phyloP scores from a whole-genome alignment of 2,888 invertebrate species.

The Diarsia brunnea region DNA sequence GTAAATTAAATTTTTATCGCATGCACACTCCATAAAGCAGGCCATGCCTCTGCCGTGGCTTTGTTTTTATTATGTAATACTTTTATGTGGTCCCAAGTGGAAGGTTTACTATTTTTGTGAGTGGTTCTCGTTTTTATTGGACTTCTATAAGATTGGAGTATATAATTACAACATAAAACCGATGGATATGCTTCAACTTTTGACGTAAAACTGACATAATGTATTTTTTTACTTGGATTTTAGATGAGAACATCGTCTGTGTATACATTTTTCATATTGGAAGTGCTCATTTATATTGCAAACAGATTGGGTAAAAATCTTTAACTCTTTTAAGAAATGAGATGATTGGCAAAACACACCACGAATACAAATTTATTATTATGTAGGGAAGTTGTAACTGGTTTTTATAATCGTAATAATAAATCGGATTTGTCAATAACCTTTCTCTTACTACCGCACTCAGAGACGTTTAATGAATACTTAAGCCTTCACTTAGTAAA shows the following conservation, averaged over 20 bases:
- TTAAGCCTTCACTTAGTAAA: too few relatives aligned
- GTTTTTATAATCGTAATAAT: not conserved
- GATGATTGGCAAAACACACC: not conserved
- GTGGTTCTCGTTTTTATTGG: constrained; percentile 38
- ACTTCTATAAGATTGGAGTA: constrained; percentile 25
- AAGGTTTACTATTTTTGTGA: constrained; percentile 40
- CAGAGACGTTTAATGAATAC: too few relatives aligned
- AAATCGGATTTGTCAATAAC: not conserved
- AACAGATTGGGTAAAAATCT: not conserved
- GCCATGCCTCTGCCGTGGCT: constrained; percentile 25
- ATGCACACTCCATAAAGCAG: constrained; percentile 72
- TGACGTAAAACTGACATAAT: not conserved
- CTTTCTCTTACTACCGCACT: not conserved
- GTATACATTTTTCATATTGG: not conserved
- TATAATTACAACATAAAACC: constrained; percentile 15
- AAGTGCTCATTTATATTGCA: not conserved
- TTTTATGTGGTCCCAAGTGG: constrained; percentile 45
- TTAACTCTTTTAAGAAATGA: not conserved
- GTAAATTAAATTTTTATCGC: constrained; percentile 75
- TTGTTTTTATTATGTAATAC: constrained; percentile 38
- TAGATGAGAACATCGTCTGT: not conserved
- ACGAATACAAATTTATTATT: too few relatives aligned
- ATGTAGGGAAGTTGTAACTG: not conserved
- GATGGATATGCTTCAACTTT: not conserved
- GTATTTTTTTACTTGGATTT: constrained; percentile 1